A percentile compares a stretch with the other conserved stretches of the same genome.
phyloP scores from a whole-genome alignment of 2,113 vertebrate genomes.

The Nanorana parkeri region DNA sequence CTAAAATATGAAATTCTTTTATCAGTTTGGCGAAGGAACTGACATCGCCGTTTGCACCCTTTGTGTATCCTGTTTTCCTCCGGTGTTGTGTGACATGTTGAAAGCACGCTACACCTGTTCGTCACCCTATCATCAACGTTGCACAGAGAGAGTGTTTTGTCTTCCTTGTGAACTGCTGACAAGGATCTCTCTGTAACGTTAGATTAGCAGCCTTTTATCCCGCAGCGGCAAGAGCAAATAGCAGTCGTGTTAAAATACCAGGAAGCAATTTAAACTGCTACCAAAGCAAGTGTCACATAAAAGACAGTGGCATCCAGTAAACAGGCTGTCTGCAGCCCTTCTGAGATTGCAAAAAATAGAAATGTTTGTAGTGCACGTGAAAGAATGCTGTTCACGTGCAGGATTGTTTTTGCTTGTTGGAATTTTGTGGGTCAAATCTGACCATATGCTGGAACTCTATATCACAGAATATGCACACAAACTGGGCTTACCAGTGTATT shows the following conservation, averaged over 20 bases:
- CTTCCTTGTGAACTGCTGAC: constrained; percentile 55
- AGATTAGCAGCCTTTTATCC: constrained; percentile 47
- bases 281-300: constrained; percentile 46
- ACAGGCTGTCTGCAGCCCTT: neutral
- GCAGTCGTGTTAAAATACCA: constrained; percentile 43
- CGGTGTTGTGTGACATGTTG: constrained; percentile 39
- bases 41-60: constrained; percentile 53
- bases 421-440: too few species aligned
- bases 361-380: too few species aligned
- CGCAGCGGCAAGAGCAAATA: constrained; percentile 28
- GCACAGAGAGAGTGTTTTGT: constrained; percentile 27
- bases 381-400: too few species aligned
- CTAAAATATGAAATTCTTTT: constrained; percentile 44
- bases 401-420: too few species aligned
- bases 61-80: constrained; percentile 41
- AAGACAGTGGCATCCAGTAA: neutral
- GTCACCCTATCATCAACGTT: constrained; percentile 31
- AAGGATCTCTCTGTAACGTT: constrained; percentile 21
- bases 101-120: constrained; percentile 37
- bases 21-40: constrained; percentile 27
- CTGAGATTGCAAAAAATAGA: too few species aligned
- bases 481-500: too few species aligned
- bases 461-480: too few species aligned
- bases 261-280: constrained; percentile 20
- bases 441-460: too few species aligned